Evolutionary conservation across 2,113 vertebrate species (phyloP), one percentile per base, ranked within the genome.

Genomic region (Tachysurus vachellii): DNA sequence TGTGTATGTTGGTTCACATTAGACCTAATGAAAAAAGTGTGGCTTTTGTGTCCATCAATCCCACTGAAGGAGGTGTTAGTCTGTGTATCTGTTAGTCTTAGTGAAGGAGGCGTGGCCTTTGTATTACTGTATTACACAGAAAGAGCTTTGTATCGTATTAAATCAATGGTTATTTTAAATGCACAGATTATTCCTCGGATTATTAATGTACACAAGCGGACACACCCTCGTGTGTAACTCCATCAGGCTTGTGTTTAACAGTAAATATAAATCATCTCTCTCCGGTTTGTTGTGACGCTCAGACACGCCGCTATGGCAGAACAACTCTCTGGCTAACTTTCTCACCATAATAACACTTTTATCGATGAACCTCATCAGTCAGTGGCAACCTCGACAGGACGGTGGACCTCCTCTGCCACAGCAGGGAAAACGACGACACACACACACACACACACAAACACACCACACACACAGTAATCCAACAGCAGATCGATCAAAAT

Each of bases 401-500:
- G 36, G 42, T 36, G 76, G 54, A 50, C 68, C 79, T 87, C 77
- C n/a, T 54, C 79, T 59, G 36, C 64, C 85, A 86, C 77, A 56
- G 85, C 59, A 5, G 73, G 42, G 85, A 56, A 85, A 85, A 85
- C 73, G 85, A 53, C 56, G 44, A 86, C 62, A 80, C 80, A 84
- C 79, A 79, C n/a, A 59, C 79, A 53, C 23, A 53, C n/a, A 70
- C 47, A 53, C 47, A 77, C 59, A 77, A 36, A 36, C 36, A 36
- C 36, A 36, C 36, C 28, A 77, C 59, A 84, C 70, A 84, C 50
- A 79, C 80, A 42, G 19, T 70, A 70, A 81, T 71, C 79, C 66
- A 85, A 82, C 79, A 82, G 26, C 44, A 79, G 73, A 85, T 79
- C 84, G 84, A 85, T 85, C 73, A 85, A 53, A 85, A 62, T 64